phyloP scores from a whole-genome alignment of 2,888 invertebrate species.

The Pedicia rivosa region DNA sequence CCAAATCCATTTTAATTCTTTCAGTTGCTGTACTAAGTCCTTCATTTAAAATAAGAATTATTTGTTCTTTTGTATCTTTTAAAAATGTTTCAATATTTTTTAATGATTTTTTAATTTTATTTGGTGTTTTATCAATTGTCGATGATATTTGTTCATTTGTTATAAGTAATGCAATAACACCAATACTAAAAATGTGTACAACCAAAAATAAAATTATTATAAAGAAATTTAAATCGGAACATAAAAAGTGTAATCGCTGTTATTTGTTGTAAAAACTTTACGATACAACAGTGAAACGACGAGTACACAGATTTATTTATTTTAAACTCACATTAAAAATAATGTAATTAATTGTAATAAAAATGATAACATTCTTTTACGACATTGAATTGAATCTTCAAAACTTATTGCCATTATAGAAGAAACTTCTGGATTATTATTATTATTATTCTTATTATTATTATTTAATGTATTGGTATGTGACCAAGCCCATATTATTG shows the following conservation, averaged over 20 bases:
- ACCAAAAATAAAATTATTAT: neutral
- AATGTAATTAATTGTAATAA: constrained; percentile 8
- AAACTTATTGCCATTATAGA: constrained; percentile 23
- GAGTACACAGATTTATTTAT: too few species aligned
- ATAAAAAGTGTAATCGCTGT: too few species aligned
- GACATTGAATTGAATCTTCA: constrained; percentile 16
- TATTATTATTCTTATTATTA: constrained; percentile 29
- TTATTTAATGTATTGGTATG: constrained; percentile 13
- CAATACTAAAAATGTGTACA: constrained; percentile 29
- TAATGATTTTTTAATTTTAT: constrained; percentile 37
- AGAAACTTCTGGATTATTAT: constrained; percentile 23
- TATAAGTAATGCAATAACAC: constrained; percentile 41
- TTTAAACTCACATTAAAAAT: constrained; percentile 8
- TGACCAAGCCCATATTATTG: neutral
- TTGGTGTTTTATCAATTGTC: constrained; percentile 37
- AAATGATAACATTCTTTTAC: constrained; percentile 9
- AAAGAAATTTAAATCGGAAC: neutral
- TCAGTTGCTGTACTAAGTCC: constrained; percentile 43
- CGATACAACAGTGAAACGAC: too few species aligned
- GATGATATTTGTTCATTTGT: constrained; percentile 43
- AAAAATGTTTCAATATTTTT: constrained; percentile 44
- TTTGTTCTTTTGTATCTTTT: constrained; percentile 44
- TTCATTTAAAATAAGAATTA: constrained; percentile 38
- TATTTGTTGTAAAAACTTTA: too few species aligned
- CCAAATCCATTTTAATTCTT: constrained; percentile 42